Conservation (phyloP, 1,140 invertebrate genomes). For the Bombus balteatus region DNA sequence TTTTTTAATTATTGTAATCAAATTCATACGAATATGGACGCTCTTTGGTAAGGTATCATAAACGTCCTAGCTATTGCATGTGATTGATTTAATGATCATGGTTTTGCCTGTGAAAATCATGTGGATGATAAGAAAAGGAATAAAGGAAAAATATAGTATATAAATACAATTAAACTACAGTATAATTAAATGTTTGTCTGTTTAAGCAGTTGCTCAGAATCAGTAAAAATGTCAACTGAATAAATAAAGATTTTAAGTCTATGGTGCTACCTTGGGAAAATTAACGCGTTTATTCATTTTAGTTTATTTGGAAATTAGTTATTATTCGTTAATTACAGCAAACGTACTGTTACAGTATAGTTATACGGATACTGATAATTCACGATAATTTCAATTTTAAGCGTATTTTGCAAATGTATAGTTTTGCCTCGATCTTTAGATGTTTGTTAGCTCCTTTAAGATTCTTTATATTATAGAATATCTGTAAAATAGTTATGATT, state of each 20-base stretch:
- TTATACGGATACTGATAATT: background rate
- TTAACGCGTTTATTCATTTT: slow-evolving; percentile 59
- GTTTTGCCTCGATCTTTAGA: no score
- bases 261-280: slow-evolving; percentile 32
- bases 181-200: slow-evolving; percentile 51
- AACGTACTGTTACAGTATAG: background rate
- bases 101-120: background rate
- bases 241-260: slow-evolving; percentile 63
- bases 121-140: background rate
- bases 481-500: background rate
- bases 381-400: background rate
- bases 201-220: slow-evolving; percentile 75
- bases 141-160: background rate
- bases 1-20: background rate
- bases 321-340: slow-evolving; percentile 50
- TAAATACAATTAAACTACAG: slow-evolving; percentile 24
- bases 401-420: background rate
- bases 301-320: slow-evolving; percentile 57
- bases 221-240: slow-evolving; percentile 75
- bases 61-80: background rate
- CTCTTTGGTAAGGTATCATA: no score
- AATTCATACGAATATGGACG: background rate
- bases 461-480: no score
- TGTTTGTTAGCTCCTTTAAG: background rate
- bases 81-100: background rate